Evolutionary conservation across 2,888 invertebrate genomes (phyloP).

Genomic region (Agrochola litura): DNA sequence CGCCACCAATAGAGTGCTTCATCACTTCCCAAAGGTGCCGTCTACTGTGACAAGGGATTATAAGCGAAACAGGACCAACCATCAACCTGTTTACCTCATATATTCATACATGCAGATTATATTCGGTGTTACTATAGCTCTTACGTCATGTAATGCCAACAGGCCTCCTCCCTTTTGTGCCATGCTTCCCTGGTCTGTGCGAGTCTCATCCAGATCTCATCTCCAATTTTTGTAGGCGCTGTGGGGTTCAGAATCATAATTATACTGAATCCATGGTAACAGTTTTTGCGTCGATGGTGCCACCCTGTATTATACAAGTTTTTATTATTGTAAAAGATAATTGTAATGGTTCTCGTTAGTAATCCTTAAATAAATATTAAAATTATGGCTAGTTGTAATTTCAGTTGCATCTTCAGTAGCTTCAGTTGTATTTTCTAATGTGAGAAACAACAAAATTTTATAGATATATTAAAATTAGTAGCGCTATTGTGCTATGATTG

Average conservation of each 20-base stretch:
- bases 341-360: too few species aligned
- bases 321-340: too few species aligned
- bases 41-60: conserved; percentile 41
- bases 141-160: background rate
- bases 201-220: background rate
- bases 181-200: background rate
- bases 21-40: conserved; percentile 54
- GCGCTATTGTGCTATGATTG: background rate
- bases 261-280: too few species aligned
- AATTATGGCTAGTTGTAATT: background rate
- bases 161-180: background rate
- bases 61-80: conserved; percentile 12
- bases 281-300: too few species aligned
- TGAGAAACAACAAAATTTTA: background rate
- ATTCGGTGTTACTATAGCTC: background rate
- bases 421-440: background rate
- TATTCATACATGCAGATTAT: background rate
- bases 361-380: background rate
- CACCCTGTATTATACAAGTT: too few species aligned
- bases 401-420: background rate
- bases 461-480: background rate
- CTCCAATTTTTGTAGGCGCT: background rate
- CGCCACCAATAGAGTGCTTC: conserved; percentile 36
- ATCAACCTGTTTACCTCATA: conserved; percentile 3
- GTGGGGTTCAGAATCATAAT: too few species aligned